Evolutionary conservation across 2,797 vertebrate genomes (phyloP), one percentile per base, ranked within the genome.

Genomic region (Acipenser transmontanus): DNA sequence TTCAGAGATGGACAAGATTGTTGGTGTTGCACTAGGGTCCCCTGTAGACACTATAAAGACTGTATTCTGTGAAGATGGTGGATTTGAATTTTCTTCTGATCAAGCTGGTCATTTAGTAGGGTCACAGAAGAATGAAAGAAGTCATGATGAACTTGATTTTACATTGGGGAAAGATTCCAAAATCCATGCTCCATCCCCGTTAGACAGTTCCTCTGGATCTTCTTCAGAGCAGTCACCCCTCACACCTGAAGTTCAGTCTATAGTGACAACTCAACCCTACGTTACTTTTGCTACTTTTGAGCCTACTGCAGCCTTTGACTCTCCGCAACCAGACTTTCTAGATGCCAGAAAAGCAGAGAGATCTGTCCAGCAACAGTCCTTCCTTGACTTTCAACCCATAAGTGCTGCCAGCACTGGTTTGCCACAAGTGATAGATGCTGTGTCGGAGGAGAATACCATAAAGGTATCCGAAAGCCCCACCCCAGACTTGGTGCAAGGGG

Each of bases 401-500:
- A 84, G 80, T 0, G 82, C 87, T 52, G 67, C 62, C 7, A 20
- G 14, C 62, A 78, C 76, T 7, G 80, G 78, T 9, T 84, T 85
- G 69, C 82, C 85, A 8, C 78, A 83, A 65, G 88, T 87, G 70
- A 84, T 76, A 49, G 87, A 88, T 11, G 57, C 73, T 0, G 80
- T 78, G 48, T 77, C 79, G 1, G 81, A 87, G 61, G 75, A 74
- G 65, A 76, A 68, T 12, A 63, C 77, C 7, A 68, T 87, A 2
- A 90, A 77, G 75, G 85, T 93, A 82, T 91, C 92, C 0, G 95
- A 97, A 81, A 94, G 93, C 71, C 94, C 95, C 1, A 97, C 95
- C 65, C 96, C 96, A 8, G 96, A 99, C 79, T 85, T 99, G 77
- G 95, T 98, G 50, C 96, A 97, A 78, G 94, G 95, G 70, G 92